Evolutionary conservation across 2,888 invertebrate genomes (phyloP), one percentile per base, ranked within the genome.

Genomic region (Tiphia femorata): DNA sequence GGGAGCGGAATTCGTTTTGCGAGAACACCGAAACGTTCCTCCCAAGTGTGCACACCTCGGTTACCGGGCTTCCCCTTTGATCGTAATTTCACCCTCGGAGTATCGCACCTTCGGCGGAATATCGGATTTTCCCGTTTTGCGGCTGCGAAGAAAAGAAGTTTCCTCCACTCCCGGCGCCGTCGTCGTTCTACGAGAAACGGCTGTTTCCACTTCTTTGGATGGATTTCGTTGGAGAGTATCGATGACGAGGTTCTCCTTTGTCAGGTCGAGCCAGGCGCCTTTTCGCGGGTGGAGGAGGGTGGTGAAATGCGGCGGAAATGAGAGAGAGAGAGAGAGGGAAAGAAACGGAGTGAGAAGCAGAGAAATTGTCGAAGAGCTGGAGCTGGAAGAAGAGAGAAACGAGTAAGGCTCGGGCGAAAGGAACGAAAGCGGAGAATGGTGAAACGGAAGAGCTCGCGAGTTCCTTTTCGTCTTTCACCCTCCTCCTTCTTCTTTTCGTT

Each of bases 141-240:
- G 27, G 5, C 27, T 19, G 17, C 7, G 17, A 10, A 40, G 21
- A 19, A 53, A 49, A 33, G 54, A 58, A 61, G 44, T 58, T 61
- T 63, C 47, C 20, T 14, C 40, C 25, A 44, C 46, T 50, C 37
- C 41, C 58, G 38, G 47, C n/a, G n/a, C n/a, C n/a, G n/a, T n/a
- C n/a, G n/a, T n/a, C n/a, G n/a, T n/a, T n/a, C n/a, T n/a, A n/a
- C 49, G 47, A 62, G 66, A 69, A 66, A 65, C 56, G 56, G 49
- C 49, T 59, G 56, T 53, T 69, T 63, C 60, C 56, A 60, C 46
- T 61, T 63, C 49, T 58, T 46, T 29, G 49, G 60, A 27, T 56
- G 63, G 57, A 66, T 66, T 64, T 59, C 58, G 40, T 41, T 41
- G 56, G 25, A 38, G 60, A 56, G 63, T 63, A 69, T 66, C 70